phyloP scores from a whole-genome alignment of 2,888 invertebrate genomes.

The Gandaritis pyraliata region DNA sequence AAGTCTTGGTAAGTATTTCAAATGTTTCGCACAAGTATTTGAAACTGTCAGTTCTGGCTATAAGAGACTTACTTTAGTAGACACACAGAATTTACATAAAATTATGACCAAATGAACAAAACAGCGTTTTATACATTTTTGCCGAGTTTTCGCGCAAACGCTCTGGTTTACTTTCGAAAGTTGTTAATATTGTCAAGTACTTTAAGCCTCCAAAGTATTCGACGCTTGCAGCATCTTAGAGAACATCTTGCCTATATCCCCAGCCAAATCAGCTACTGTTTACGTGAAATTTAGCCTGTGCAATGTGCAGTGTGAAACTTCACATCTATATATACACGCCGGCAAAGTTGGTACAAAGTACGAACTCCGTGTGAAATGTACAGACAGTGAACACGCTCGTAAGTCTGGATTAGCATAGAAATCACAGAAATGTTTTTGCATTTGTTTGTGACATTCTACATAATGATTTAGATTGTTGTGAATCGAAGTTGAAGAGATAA shows the following conservation, averaged over 20 bases:
- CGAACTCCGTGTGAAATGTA: slow-evolving; percentile 38
- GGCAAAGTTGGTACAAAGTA: slow-evolving; percentile 33
- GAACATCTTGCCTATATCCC: background rate
- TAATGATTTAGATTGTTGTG: slow-evolving; percentile 16
- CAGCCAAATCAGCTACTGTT: slow-evolving; percentile 27
- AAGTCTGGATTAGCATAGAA: slow-evolving; percentile 39
- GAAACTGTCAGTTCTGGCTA: no score
- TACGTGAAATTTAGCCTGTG: slow-evolving; percentile 36
- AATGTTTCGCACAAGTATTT: no score
- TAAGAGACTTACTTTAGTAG: no score
- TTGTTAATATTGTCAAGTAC: no score
- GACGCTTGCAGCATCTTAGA: background rate
- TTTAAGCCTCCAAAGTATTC: no score
- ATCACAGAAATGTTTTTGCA: slow-evolving; percentile 40
- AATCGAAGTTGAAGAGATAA: background rate
- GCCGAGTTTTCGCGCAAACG: no score
- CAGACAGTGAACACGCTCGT: slow-evolving; percentile 33
- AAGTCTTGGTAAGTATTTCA: no score
- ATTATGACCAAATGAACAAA: no score
- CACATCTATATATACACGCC: slow-evolving; percentile 28
- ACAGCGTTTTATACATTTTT: no score
- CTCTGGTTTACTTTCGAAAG: no score
- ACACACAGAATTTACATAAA: no score
- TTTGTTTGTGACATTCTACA: slow-evolving; percentile 32
- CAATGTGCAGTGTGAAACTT: slow-evolving; percentile 39